These are phyloP conservation scores for Calvadosia cruxmelitensis DNA, from an alignment of 30 jellyfish, hydroid and myxozoan species.

Conservation along the genomic window DNA sequence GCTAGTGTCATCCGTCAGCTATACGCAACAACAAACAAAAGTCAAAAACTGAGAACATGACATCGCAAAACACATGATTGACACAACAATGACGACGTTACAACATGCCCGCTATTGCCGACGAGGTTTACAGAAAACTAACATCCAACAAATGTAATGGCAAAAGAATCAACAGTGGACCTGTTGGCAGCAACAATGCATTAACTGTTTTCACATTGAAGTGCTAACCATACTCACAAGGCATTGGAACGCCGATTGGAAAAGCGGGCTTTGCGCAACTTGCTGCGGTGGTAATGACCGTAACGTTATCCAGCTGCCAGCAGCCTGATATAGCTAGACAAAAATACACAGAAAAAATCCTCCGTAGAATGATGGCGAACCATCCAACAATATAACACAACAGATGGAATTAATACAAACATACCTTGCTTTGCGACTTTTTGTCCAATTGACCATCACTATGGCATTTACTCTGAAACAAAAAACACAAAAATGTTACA, in stretches of 20 bases:
- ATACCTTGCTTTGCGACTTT: conserved; percentile 78
- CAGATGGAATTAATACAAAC: background rate
- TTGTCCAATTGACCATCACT: conserved; percentile 52
- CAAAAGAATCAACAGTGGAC: too few relatives aligned
- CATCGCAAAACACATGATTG: too few relatives aligned
- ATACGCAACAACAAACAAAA: background rate
- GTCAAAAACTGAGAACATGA: too few relatives aligned
- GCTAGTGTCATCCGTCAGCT: conserved; percentile 39
- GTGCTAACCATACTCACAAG: conserved; percentile 25
- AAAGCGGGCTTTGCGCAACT: conserved; percentile 60
- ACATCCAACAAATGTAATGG: too few relatives aligned
- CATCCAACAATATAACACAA: background rate
- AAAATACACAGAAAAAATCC: background rate
- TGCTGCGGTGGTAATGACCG: conserved; percentile 70
- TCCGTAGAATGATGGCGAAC: background rate
- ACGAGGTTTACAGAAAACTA: too few relatives aligned
- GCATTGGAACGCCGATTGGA: conserved; percentile 52
- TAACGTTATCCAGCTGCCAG: conserved; percentile 85
- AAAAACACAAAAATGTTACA: background rate
- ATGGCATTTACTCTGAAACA: conserved; percentile 51
- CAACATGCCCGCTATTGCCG: too few relatives aligned
- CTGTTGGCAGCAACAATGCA: too few relatives aligned
- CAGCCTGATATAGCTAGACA: conserved; percentile 56
- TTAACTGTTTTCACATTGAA: background rate
- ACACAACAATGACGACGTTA: too few relatives aligned